Base-by-base conservation (phyloP, 2,797 vertebrate species). In the Lacerta viridis region DNA sequence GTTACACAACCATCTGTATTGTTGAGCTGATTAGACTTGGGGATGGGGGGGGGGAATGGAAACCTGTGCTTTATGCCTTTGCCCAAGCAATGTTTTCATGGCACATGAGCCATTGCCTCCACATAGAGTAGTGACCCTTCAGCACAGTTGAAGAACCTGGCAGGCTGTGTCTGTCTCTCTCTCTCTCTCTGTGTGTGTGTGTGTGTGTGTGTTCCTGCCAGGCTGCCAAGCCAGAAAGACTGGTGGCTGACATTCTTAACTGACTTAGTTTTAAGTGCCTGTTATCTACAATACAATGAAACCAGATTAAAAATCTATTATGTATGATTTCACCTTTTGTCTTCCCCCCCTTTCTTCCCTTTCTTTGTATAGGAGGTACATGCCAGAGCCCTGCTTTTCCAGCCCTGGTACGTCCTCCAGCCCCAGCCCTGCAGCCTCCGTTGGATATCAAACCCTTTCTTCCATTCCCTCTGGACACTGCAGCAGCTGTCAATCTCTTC, bases 331-430 rank as follows among this genome's bases (percentile, higher is more conserved):
- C 90, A 41, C 72, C 92, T 88, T 89, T 29, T 78, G 36, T 29
- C n/a, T 89, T 91, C 66, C 96, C 50, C 50, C 10, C 50, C 87
- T 91, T 96, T 91, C 27, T 93, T 71, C 10, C 50, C 87, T 91
- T 96, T 91, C 27, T 93, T 71, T 93, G 13, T 84, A 4, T 91
- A 99, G 99, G 99, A 97, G 98, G 98, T 95, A 97, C 98, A 89
- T 99, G 98, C 97, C 98, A 99, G 95, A 99, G 98, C 95, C 97
- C 98, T 95, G 98, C 99, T 95, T 95, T 99, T 97, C 98, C 98
- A 87, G 96, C 99, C 93, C 96, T 99, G 94, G 92, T 99, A 93
- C 98, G 98, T 85, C 98, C 98, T 93, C 94, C 98, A 92, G 96
- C 99, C 55, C 98, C 98, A 5, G 94, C 97, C 80, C 41, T 99